A percentile compares a stretch with the other conserved stretches of the same genome.
Conservation (phyloP, 2,888 invertebrate genomes). For the Agapostemon virescens region DNA sequence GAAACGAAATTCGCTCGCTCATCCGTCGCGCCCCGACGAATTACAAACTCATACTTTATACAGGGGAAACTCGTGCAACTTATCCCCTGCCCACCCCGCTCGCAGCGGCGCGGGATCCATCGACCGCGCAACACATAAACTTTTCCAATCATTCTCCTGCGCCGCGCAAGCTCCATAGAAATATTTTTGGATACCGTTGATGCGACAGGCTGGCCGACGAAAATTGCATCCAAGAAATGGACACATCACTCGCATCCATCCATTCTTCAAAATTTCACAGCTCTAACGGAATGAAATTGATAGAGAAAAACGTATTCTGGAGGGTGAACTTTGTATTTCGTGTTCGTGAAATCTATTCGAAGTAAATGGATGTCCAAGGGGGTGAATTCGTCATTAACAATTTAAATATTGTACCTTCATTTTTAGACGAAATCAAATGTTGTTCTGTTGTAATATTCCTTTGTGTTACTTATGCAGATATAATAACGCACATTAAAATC, state of each 20-base stretch:
- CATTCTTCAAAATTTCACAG: not conserved
- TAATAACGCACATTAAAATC: too few species aligned
- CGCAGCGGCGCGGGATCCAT: constrained; percentile 1
- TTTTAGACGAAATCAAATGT: too few species aligned
- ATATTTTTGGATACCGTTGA: not conserved
- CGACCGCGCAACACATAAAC: constrained; percentile 29
- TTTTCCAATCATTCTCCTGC: constrained; percentile 43
- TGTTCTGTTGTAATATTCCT: too few species aligned
- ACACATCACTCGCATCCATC: not conserved
- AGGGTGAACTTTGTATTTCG: too few species aligned
- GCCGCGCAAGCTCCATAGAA: not conserved
- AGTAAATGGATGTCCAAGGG: too few species aligned
- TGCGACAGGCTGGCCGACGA: not conserved
- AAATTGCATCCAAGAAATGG: not conserved
- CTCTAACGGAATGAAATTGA: too few species aligned
- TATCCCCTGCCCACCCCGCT: not conserved
- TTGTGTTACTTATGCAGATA: too few species aligned
- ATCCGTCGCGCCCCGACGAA: constrained; percentile 6
- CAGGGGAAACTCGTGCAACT: constrained; percentile 24
- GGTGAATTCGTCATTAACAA: too few species aligned
- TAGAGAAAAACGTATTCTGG: too few species aligned
- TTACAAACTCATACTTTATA: constrained; percentile 34
- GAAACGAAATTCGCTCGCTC: not conserved
- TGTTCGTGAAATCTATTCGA: too few species aligned
- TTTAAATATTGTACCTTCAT: too few species aligned